phyloP scores from a whole-genome alignment of 1,140 invertebrate species.

The Onthophagus taurus region DNA sequence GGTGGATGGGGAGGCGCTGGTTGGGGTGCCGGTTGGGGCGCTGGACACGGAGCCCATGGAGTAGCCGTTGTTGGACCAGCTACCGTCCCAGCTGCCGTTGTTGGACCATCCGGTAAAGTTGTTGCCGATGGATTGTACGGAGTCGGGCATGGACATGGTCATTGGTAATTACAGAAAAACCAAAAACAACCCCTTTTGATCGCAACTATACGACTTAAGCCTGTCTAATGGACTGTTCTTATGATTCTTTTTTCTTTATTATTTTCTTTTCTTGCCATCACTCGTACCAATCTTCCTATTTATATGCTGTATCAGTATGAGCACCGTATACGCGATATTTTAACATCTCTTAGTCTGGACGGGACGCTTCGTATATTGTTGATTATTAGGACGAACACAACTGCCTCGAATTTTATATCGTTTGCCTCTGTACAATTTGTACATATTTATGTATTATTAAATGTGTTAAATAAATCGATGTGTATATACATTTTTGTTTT shows the following conservation, averaged over 20 bases:
- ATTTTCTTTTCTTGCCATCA: conserved; percentile 1
- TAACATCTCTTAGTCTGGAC: too few relatives aligned
- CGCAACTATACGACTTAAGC: neutral
- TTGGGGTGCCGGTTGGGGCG: conserved; percentile 12
- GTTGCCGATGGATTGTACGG: conserved; percentile 9
- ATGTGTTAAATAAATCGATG: too few relatives aligned
- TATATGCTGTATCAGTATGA: conserved; percentile 4
- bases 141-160: conserved; percentile 13
- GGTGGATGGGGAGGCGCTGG: neutral
- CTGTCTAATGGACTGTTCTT: conserved; percentile 7
- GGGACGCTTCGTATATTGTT: too few relatives aligned
- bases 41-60: conserved; percentile 6
- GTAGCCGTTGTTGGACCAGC: conserved; percentile 14
- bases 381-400: too few relatives aligned
- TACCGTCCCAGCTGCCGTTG: conserved; percentile 10
- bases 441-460: too few relatives aligned
- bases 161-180: conserved; percentile 1
- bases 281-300: too few relatives aligned
- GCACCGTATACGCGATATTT: conserved; percentile 9
- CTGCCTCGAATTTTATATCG: too few relatives aligned
- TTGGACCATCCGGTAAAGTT: conserved; percentile 9
- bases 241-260: neutral
- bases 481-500: too few relatives aligned
- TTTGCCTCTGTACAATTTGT: too few relatives aligned
- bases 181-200: neutral